Percentiles rank a stretch among this genome's conserved stretches.
Evolutionary conservation across 2,888 invertebrate species (phyloP).

Genomic region (Andrena marginata): DNA sequence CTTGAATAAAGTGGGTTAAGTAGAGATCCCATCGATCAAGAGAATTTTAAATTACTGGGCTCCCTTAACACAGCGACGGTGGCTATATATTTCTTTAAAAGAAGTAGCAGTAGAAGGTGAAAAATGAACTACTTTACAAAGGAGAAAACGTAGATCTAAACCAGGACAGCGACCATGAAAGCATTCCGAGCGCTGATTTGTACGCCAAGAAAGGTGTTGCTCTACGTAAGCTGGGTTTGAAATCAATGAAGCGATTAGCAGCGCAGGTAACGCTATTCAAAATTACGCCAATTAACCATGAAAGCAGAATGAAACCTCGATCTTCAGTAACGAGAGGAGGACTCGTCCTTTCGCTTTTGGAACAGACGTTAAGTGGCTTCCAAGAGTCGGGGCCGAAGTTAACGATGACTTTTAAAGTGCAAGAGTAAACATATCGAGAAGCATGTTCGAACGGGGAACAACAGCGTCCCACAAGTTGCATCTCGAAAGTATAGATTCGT

Average conservation of each 20-base stretch:
- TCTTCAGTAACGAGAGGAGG: no score
- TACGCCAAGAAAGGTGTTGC: background rate
- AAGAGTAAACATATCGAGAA: background rate
- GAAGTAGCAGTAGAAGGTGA: background rate
- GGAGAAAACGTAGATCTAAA: background rate
- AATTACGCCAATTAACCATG: background rate
- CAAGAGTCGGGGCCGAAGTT: background rate
- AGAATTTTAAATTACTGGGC: no score
- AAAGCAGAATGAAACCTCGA: background rate
- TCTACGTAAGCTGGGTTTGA: background rate
- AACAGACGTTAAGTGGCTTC: background rate
- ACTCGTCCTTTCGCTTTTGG: background rate
- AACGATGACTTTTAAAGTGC: background rate
- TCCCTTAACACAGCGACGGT: no score
- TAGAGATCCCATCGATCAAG: no score
- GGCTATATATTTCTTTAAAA: no score
- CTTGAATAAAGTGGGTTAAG: no score
- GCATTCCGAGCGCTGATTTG: constrained; percentile 10
- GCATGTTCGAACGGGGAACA: background rate
- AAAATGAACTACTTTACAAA: constrained; percentile 4
- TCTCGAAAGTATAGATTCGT: constrained; percentile 52
- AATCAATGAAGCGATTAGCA: background rate
- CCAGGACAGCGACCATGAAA: background rate
- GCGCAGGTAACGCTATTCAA: background rate
- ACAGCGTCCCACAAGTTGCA: constrained; percentile 17